Evolutionary conservation across 2,888 invertebrate genomes (phyloP).

Genomic region (Bombyx huttoni): DNA sequence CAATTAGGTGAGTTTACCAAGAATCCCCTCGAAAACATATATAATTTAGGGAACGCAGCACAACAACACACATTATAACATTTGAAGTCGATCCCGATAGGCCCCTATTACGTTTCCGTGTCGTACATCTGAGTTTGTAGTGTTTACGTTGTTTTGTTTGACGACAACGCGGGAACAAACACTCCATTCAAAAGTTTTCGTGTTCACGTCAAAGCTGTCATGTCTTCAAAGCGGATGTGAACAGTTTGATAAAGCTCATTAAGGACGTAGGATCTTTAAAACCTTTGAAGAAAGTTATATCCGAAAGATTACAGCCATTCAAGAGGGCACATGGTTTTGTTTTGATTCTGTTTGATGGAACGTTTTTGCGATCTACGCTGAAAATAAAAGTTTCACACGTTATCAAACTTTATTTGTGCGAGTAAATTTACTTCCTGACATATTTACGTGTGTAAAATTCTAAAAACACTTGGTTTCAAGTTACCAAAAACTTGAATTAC

Average conservation of each 20-base stretch:
- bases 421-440: neutral
- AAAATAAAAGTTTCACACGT: neutral
- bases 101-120: slow-evolving; percentile 26
- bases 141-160: slow-evolving; percentile 64
- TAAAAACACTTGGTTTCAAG: too few species aligned
- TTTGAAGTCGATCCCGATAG: slow-evolving; percentile 28
- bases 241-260: slow-evolving; percentile 18
- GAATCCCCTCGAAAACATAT: slow-evolving; percentile 25
- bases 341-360: neutral
- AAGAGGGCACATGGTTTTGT: neutral
- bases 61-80: slow-evolving; percentile 46
- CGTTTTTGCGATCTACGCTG: neutral
- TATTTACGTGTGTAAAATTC: too few species aligned
- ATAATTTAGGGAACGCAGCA: slow-evolving; percentile 39
- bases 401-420: neutral
- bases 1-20: slow-evolving; percentile 83
- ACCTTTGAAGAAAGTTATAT: slow-evolving; percentile 4
- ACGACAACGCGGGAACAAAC: slow-evolving; percentile 53
- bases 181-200: slow-evolving; percentile 44
- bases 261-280: slow-evolving; percentile 8
- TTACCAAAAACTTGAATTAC: too few species aligned
- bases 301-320: slow-evolving; percentile 1
- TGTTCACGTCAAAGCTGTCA: slow-evolving; percentile 46
- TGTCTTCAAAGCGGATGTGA: slow-evolving; percentile 15
- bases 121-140: slow-evolving; percentile 21